Base-by-base conservation (phyloP, 2,888 invertebrate species). In the Spatulosminthurus flaviceps region DNA sequence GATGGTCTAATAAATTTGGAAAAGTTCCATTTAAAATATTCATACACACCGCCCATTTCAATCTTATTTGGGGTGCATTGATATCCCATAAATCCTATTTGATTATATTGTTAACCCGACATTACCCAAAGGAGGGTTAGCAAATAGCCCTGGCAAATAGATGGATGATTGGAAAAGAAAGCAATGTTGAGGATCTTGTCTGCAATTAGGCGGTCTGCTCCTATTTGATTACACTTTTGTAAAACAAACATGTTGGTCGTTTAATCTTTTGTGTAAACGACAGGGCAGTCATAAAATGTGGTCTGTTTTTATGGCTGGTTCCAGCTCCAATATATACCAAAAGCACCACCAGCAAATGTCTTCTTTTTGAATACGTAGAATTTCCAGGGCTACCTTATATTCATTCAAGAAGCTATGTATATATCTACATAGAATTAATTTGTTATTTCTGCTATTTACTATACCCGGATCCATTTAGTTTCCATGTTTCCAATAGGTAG, bases 361-460 rank as follows among this genome's bases (percentile, higher is more conserved):
- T n/a, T n/a, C n/a, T 34, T 34, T 34, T 7, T 34, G 34, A 34
- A 9, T n/a, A n/a, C 34, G 34, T 34, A 34, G 34, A 34, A 34
- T 7, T 9, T 34, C 34, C 4, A 34, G 34, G 34, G 34, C 34
- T 34, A 7, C 34, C 34, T 34, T 34, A 4, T 9, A 34, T 34
- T 9, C 9, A 34, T 4, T 34, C 34, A 34, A 7, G 34, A 4
- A 34, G 4, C 5, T 34, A 34, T 4, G 9, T 34, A 34, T 34
- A 34, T 34, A 4, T 34, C 64, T 24, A 67, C 28, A 67, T 28
- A 24, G 16, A 67, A 67, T 67, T 67, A 67, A 67, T 67, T 67
- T 67, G 24, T 19, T 28, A n/a, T n/a, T 24, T 67, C 24, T 67
- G 24, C 28, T 51, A n/a, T 19, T 19, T 11, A 51, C 51, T 19